These are phyloP conservation scores for Bombus terrestris DNA, from an alignment of 1,140 invertebrate genomes.

Conservation along the genomic window DNA sequence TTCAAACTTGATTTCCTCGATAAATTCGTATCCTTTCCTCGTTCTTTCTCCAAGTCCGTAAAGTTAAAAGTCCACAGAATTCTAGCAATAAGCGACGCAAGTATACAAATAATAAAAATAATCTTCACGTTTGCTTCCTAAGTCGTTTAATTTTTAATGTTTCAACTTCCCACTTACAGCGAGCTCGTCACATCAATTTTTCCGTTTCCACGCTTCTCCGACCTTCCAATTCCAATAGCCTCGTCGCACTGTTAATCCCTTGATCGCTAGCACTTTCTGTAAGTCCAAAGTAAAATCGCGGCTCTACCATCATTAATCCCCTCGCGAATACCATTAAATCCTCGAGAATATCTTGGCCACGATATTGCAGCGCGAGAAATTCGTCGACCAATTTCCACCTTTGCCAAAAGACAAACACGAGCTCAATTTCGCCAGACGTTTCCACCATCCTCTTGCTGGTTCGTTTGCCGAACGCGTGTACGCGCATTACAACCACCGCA, in stretches of 20 bases:
- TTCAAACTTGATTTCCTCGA: not conserved
- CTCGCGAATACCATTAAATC: conserved; percentile 24
- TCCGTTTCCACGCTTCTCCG: not conserved
- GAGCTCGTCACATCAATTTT: not conserved
- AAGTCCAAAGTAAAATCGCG: not conserved
- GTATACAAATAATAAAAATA: too few relatives aligned
- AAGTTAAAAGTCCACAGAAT: not conserved
- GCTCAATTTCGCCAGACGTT: conserved; percentile 11
- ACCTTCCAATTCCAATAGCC: not conserved
- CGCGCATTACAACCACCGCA: not conserved
- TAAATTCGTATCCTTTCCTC: not conserved
- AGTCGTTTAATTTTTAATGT: too few relatives aligned
- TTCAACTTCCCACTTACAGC: too few relatives aligned
- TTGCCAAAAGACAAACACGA: conserved; percentile 20
- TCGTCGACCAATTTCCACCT: conserved; percentile 29
- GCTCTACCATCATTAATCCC: conserved; percentile 19
- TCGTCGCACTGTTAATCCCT: not conserved
- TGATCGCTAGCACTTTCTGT: not conserved
- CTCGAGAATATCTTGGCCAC: conserved; percentile 16
- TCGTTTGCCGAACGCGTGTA: not conserved
- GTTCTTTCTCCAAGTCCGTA: not conserved
- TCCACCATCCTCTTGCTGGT: not conserved
- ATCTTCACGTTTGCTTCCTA: too few relatives aligned
- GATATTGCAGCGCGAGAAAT: conserved; percentile 16
- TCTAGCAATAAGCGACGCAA: not conserved